These are phyloP conservation scores for Araneus ventricosus DNA, from an alignment of 1,140 invertebrate species.

Conservation along the genomic window DNA sequence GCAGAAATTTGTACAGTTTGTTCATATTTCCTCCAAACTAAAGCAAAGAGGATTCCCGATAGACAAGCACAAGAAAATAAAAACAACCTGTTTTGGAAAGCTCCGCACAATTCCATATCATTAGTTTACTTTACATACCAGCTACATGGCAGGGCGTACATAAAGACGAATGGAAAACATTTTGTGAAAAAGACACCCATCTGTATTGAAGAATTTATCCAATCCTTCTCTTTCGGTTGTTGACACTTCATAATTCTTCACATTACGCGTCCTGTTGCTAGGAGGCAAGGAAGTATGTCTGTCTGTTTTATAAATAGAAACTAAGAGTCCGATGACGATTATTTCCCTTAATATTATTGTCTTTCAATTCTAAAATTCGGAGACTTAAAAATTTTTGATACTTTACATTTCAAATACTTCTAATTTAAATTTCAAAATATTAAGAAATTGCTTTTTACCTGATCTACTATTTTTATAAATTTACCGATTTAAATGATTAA, in stretches of 20 bases:
- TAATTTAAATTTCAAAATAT: no score
- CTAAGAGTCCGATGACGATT: no score
- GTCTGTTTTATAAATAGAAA: no score
- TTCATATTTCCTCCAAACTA: conserved; percentile 77
- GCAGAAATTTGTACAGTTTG: conserved; percentile 75
- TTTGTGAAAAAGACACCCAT: neutral
- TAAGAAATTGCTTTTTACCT: no score
- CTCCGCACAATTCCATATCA: conserved; percentile 37
- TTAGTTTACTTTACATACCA: neutral
- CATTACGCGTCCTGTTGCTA: neutral
- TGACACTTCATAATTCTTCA: neutral
- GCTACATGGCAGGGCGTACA: neutral
- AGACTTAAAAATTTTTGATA: no score
- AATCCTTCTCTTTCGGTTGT: neutral
- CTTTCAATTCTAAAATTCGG: no score
- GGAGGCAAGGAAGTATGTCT: neutral
- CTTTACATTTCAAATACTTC: no score
- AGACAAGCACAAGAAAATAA: conserved; percentile 76
- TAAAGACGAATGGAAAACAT: neutral
- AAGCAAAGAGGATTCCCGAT: conserved; percentile 77
- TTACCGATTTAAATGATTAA: neutral
- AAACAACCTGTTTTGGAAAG: conserved; percentile 72
- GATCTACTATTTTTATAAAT: neutral
- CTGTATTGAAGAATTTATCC: neutral
- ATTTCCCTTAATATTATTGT: no score